A percentile compares a stretch with the other conserved stretches of the same genome.
Conservation (phyloP, 2,888 invertebrate genomes). For the Pteria penguin region DNA sequence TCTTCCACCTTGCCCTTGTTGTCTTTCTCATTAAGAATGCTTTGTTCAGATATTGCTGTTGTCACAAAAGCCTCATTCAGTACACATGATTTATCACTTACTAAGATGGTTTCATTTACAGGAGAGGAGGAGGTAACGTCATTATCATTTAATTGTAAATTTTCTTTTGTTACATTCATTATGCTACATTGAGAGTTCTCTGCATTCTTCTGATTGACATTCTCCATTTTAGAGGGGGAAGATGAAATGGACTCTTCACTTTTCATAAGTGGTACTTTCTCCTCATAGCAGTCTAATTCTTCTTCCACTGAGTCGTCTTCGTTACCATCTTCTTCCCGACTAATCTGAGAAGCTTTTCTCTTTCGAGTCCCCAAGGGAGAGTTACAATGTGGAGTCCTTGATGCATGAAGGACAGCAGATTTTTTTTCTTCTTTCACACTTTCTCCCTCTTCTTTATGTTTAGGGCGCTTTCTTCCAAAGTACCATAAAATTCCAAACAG, state of each 20-base stretch:
- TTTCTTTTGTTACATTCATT: not conserved
- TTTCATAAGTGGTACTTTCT: not conserved
- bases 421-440: not conserved
- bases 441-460: conserved; percentile 20
- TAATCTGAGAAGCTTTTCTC: conserved; percentile 18
- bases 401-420: not conserved
- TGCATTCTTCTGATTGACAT: not conserved
- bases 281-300: conserved; percentile 13
- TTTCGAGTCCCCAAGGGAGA: conserved; percentile 5
- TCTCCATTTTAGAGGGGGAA: not conserved
- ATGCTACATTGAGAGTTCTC: not conserved
- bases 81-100: conserved; percentile 1
- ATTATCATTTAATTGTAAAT: not conserved
- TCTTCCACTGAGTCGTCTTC: conserved; percentile 10
- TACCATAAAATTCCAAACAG: conserved; percentile 70
- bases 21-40: conserved; percentile 19
- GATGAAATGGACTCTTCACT: not conserved
- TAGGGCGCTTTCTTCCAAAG: conserved; percentile 57
- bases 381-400: not conserved
- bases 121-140: not conserved
- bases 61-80: conserved; percentile 29
- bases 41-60: conserved; percentile 16
- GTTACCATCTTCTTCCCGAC: not conserved
- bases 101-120: not conserved
- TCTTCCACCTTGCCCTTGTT: conserved; percentile 21